phyloP scores from a whole-genome alignment of 2,113 vertebrate species.

The Cettia cetti region DNA sequence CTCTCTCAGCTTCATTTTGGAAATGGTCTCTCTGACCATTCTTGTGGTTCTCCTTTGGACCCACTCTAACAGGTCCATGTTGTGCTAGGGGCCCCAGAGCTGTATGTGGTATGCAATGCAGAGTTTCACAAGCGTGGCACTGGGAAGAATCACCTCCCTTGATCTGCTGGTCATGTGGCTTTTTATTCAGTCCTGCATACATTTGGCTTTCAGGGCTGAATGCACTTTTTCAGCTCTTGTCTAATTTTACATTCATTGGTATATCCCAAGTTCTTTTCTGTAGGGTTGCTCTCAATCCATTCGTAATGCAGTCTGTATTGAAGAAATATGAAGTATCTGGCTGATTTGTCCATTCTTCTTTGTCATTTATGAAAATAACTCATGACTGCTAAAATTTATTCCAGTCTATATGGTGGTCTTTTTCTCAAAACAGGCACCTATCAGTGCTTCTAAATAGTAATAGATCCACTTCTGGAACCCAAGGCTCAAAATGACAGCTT shows the following conservation, averaged over 20 bases:
- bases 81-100: neutral
- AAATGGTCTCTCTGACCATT: neutral
- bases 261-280: neutral
- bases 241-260: neutral
- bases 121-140: neutral
- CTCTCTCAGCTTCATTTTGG: neutral
- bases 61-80: neutral
- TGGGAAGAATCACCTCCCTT: neutral
- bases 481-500: neutral
- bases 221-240: neutral
- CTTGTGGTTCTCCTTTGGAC: neutral
- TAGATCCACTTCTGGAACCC: neutral
- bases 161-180: rapidly evolving
- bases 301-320: neutral
- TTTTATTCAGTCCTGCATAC: neutral
- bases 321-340: neutral
- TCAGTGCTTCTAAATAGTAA: neutral
- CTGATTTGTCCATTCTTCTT: neutral
- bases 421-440: neutral
- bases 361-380: neutral
- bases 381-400: neutral
- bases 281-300: neutral
- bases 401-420: neutral
- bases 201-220: neutral
- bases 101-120: neutral